Conservation (phyloP, 1,140 invertebrate species). For the Aricia agestis region DNA sequence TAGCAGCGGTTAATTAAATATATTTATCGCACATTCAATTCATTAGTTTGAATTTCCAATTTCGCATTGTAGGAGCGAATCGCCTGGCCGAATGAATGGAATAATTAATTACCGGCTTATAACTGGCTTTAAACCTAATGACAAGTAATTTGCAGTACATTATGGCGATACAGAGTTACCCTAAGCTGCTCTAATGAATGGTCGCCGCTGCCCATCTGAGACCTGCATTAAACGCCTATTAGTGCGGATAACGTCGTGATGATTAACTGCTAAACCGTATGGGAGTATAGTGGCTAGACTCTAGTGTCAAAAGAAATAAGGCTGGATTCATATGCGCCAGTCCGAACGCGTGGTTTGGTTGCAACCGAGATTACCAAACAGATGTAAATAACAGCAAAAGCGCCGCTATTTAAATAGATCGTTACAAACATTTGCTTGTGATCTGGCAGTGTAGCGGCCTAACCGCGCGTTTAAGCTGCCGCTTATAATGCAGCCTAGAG, state of each 20-base stretch:
- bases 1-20: conserved; percentile 12
- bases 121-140: conserved; percentile 50
- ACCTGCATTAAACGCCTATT: conserved; percentile 30
- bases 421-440: too few relatives aligned
- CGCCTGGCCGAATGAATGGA: conserved; percentile 30
- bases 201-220: conserved; percentile 59
- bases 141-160: conserved; percentile 65
- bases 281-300: too few relatives aligned
- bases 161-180: conserved; percentile 57
- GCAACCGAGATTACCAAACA: too few relatives aligned
- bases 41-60: not conserved
- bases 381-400: too few relatives aligned
- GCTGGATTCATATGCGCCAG: too few relatives aligned
- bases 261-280: not conserved
- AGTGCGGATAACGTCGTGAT: conserved; percentile 1
- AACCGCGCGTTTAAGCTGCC: too few relatives aligned
- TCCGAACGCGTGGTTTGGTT: too few relatives aligned
- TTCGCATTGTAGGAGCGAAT: conserved; percentile 16
- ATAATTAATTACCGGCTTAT: conserved; percentile 49
- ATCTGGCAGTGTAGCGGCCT: too few relatives aligned
- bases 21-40: conserved; percentile 19
- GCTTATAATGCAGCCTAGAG: too few relatives aligned
- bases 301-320: too few relatives aligned
- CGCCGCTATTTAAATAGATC: too few relatives aligned
- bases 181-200: conserved; percentile 60